A percentile compares a stretch with the other conserved stretches of the same genome.
Conservation (phyloP, 2,113 vertebrate species). For the Aviceda subcristata region DNA sequence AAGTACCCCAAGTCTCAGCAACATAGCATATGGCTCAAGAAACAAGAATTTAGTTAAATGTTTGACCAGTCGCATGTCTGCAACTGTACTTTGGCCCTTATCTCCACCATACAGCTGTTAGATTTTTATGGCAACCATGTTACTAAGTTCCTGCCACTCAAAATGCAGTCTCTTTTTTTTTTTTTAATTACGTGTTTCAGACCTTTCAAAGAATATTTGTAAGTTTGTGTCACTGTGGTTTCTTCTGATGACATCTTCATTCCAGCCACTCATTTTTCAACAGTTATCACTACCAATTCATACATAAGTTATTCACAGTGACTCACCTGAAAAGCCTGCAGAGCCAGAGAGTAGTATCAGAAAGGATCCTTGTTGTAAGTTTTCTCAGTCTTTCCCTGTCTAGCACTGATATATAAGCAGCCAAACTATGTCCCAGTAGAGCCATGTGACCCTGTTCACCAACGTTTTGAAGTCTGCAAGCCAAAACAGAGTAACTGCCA, state of each 20-base stretch:
- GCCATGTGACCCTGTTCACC: conserved; percentile 95
- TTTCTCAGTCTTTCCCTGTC: conserved; percentile 88
- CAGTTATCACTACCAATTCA: not conserved
- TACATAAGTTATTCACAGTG: not conserved
- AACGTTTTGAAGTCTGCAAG: conserved; percentile 84
- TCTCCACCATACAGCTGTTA: not conserved
- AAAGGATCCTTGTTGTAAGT: conserved; percentile 91
- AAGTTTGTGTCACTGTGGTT: not conserved
- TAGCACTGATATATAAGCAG: conserved; percentile 93
- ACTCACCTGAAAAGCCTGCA: conserved; percentile 94
- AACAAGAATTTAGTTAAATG: not conserved
- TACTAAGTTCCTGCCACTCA: not conserved
- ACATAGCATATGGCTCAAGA: not conserved
- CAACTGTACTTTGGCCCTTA: not conserved
- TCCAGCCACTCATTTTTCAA: not conserved
- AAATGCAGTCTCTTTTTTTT: not conserved
- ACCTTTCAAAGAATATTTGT: not conserved
- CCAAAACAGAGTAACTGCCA: conserved; percentile 24
- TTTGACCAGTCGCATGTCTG: not conserved
- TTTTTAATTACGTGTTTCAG: not conserved
- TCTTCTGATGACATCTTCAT: not conserved
- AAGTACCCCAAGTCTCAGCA: not conserved
- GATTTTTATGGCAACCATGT: not conserved
- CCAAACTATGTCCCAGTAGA: conserved; percentile 92
- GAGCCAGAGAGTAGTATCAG: conserved; percentile 95